Conservation (phyloP, 2,113 vertebrate species). For the Oryzias celebensis region DNA sequence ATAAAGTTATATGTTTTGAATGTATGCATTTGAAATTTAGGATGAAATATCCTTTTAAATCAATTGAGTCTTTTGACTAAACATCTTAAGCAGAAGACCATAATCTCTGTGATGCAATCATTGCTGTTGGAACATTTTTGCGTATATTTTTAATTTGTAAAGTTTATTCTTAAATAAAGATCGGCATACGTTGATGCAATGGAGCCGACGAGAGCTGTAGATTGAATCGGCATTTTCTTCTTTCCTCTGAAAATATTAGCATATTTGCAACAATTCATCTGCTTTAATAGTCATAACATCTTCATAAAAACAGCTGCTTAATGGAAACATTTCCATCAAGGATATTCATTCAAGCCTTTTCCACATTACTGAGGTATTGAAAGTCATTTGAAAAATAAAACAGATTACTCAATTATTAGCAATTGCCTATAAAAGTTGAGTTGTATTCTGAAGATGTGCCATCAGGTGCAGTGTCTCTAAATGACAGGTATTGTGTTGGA, state of each 20-base stretch:
- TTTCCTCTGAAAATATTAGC: conserved; percentile 37
- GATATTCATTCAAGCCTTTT: conserved; percentile 20
- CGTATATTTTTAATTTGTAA: too few relatives aligned
- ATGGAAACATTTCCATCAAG: conserved; percentile 34
- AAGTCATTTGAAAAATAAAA: conserved; percentile 34
- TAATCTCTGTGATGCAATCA: too few relatives aligned
- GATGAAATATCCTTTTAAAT: too few relatives aligned
- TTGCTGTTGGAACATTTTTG: too few relatives aligned
- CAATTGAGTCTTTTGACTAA: too few relatives aligned
- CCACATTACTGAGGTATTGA: conserved; percentile 28
- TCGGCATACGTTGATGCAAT: too few relatives aligned
- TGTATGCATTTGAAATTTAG: too few relatives aligned
- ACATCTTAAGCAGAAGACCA: too few relatives aligned
- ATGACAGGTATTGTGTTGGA: conserved; percentile 18
- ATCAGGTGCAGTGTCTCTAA: conserved; percentile 16
- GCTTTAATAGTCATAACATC: conserved; percentile 52
- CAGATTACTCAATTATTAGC: conserved; percentile 44
- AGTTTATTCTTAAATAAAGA: too few relatives aligned
- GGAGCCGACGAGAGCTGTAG: too few relatives aligned
- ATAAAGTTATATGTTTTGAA: too few relatives aligned
- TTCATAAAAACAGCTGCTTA: conserved; percentile 44
- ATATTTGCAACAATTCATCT: conserved; percentile 50
- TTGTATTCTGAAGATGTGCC: conserved; percentile 7
- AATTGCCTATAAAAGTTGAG: conserved; percentile 30
- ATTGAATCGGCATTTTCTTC: conserved; percentile 13